phyloP scores from a whole-genome alignment of 2,888 invertebrate genomes.

The Trypoxylon attenuatum region DNA sequence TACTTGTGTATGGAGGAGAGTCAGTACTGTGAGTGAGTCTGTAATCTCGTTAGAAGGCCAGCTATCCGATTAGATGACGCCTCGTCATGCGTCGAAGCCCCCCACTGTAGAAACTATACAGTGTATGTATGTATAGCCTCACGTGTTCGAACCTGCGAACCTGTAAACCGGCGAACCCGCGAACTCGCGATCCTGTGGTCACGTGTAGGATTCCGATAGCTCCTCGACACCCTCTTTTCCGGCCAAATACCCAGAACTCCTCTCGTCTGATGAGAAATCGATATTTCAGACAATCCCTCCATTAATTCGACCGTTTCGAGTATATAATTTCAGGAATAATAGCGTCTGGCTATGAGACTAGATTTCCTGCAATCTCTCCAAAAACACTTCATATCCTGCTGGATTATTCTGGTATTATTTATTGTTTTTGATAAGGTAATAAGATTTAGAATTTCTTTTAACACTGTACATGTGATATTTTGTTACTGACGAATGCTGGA shows the following conservation, averaged over 20 bases:
- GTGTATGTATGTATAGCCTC: not conserved
- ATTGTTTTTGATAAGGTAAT: no score
- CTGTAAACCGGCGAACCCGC: not conserved
- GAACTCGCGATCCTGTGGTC: not conserved
- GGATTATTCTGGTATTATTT: no score
- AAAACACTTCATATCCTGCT: no score
- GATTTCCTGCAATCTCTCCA: no score
- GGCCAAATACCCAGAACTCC: not conserved
- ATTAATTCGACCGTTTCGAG: no score
- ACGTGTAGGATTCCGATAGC: not conserved
- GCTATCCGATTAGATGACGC: constrained; percentile 46
- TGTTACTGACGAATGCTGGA: no score
- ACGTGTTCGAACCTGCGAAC: not conserved
- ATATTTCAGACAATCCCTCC: no score
- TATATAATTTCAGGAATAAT: no score
- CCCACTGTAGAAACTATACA: not conserved
- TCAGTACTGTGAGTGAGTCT: not conserved
- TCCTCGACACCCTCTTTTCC: not conserved
- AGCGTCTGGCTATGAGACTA: no score
- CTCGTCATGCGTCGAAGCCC: constrained; percentile 24
- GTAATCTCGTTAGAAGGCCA: constrained; percentile 51
- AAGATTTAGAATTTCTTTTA: no score
- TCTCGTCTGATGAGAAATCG: no score
- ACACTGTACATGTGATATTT: no score
- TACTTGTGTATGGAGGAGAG: not conserved